A percentile compares a stretch with the other conserved stretches of the same genome.
These are phyloP conservation scores for Acinonyx jubatus DNA, from an alignment of 2,113 vertebrate genomes.

Conservation along the genomic window DNA sequence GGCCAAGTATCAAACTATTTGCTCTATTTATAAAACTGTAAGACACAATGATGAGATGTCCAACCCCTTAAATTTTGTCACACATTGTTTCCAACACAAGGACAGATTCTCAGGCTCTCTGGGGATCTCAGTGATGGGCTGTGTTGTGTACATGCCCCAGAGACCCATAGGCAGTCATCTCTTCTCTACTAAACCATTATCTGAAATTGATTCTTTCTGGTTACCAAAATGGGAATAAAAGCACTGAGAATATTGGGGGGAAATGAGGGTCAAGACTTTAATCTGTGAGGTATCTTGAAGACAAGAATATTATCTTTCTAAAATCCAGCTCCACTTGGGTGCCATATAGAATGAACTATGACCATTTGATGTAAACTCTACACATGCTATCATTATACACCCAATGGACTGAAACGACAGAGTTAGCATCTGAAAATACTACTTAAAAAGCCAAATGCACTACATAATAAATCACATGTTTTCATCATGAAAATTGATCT, in stretches of 20 bases:
- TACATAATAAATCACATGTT: neutral
- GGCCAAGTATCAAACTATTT: neutral
- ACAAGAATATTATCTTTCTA: slow-evolving; percentile 7
- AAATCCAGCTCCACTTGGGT: slow-evolving; percentile 2
- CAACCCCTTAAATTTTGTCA: slow-evolving; percentile 11
- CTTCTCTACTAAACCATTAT: slow-evolving; percentile 50
- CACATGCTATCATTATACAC: neutral
- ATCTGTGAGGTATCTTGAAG: slow-evolving; percentile 61
- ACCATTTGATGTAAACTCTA: slow-evolving; percentile 51
- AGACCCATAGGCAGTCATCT: slow-evolving; percentile 52
- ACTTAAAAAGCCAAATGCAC: neutral
- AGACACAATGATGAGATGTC: neutral
- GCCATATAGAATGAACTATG: neutral
- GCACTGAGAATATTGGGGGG: slow-evolving; percentile 65
- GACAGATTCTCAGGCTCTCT: neutral
- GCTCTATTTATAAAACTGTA: slow-evolving; percentile 42
- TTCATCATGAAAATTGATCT: neutral
- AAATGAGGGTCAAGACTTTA: slow-evolving; percentile 73
- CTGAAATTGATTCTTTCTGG: slow-evolving; percentile 69
- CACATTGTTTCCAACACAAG: neutral
- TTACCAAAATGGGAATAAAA: slow-evolving; percentile 60
- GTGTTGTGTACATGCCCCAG: neutral
- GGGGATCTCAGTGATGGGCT: slow-evolving; percentile 8
- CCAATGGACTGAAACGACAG: neutral
- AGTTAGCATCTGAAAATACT: neutral